Conservation (phyloP, 2,797 vertebrate species). For the Nyctalus aviator region DNA sequence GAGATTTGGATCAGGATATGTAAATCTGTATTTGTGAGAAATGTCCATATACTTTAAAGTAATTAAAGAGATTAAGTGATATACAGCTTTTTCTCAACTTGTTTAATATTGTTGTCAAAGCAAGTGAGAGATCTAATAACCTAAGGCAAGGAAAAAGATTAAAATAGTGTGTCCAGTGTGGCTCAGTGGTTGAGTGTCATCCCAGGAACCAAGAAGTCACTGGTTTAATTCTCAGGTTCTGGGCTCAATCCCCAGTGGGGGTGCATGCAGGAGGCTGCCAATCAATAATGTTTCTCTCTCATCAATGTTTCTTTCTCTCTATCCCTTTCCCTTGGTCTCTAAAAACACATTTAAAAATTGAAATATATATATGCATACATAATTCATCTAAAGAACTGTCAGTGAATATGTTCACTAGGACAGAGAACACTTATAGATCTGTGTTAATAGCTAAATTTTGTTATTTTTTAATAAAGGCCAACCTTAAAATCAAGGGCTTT, state of each 20-base stretch:
- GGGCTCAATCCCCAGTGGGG: too few species aligned
- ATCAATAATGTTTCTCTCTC: neutral
- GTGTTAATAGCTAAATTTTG: neutral
- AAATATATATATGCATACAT: neutral
- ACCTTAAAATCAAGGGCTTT: neutral
- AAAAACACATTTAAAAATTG: too few species aligned
- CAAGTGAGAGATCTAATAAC: neutral
- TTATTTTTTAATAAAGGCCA: constrained; percentile 1
- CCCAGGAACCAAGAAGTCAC: too few species aligned
- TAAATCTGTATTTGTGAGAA: neutral
- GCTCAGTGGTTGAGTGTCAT: too few species aligned
- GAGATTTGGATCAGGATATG: constrained; percentile 1
- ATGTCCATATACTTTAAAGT: constrained; percentile 4
- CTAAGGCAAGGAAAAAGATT: neutral
- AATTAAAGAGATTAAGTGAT: neutral
- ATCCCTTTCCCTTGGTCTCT: too few species aligned
- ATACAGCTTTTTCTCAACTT: constrained; percentile 16
- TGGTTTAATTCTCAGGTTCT: too few species aligned
- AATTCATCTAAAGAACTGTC: neutral
- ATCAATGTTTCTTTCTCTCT: too few species aligned
- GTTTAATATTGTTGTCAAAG: neutral
- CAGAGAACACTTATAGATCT: neutral
- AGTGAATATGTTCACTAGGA: neutral
- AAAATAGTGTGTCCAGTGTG: neutral
- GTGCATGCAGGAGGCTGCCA: too few species aligned